phyloP scores from a whole-genome alignment of 1,140 invertebrate species.

The Magallana gigas region DNA sequence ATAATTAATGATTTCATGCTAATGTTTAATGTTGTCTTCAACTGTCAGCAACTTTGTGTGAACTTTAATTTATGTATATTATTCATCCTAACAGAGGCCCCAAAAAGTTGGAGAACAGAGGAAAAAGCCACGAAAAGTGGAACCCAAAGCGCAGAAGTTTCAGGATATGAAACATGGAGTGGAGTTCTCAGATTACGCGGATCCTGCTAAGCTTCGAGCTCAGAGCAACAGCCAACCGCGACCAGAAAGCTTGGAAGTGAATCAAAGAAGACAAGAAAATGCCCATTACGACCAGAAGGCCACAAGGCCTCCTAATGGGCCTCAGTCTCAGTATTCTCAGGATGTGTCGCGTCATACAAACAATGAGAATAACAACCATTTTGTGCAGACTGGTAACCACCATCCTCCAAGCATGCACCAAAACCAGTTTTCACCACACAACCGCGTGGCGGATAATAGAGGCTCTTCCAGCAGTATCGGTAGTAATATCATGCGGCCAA shows the following conservation, averaged over 20 bases:
- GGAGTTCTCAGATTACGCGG: slow-evolving; percentile 65
- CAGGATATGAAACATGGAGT: slow-evolving; percentile 62
- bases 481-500: slow-evolving; percentile 67
- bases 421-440: slow-evolving; percentile 29
- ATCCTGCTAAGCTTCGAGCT: slow-evolving; percentile 20
- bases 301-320: slow-evolving; percentile 50
- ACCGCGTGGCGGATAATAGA: not conserved
- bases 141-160: slow-evolving; percentile 67
- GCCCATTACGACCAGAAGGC: not conserved
- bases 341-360: not conserved
- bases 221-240: not conserved
- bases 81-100: slow-evolving; percentile 61
- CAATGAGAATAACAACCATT: slow-evolving; percentile 9
- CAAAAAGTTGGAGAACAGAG: slow-evolving; percentile 48
- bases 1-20: too few species aligned
- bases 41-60: too few species aligned
- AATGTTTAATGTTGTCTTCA: too few species aligned
- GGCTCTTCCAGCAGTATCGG: slow-evolving; percentile 52
- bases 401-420: not conserved
- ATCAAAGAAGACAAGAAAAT: not conserved
- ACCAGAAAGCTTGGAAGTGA: slow-evolving; percentile 1
- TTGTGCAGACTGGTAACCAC: not conserved
- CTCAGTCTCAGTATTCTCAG: slow-evolving; percentile 40
- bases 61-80: not conserved
- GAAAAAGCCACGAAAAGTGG: slow-evolving; percentile 59